Percentiles rank a stretch among this genome's conserved stretches.
These are phyloP conservation scores for Stercorarius parasiticus DNA, from an alignment of 2,113 vertebrate species.

Conservation along the genomic window DNA sequence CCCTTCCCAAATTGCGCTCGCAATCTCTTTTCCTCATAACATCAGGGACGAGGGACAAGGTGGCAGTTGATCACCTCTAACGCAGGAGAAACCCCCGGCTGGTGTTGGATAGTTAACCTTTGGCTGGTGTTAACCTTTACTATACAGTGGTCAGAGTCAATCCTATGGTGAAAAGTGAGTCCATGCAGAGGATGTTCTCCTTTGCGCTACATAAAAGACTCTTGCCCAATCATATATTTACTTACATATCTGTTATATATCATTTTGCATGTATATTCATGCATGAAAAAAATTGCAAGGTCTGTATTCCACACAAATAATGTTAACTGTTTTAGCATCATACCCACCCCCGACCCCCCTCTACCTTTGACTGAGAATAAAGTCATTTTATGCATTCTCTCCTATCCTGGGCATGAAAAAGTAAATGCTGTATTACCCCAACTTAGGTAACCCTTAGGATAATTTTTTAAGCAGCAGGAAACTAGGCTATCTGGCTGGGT, in stretches of 20 bases:
- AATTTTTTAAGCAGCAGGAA: slow-evolving; percentile 97
- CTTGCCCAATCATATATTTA: background rate
- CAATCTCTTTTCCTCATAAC: background rate
- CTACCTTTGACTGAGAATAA: slow-evolving; percentile 29
- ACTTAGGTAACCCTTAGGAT: slow-evolving; percentile 89
- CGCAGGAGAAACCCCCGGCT: background rate
- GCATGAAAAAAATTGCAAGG: background rate
- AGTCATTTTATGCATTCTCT: slow-evolving; percentile 60
- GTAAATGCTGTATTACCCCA: slow-evolving; percentile 79
- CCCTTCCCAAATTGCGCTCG: background rate
- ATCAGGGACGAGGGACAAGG: background rate
- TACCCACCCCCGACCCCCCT: rapidly evolving
- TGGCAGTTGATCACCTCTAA: background rate
- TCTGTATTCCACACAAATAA: background rate
- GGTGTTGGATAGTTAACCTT: background rate
- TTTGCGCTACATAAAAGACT: background rate
- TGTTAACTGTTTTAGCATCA: background rate
- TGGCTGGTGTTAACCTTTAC: background rate
- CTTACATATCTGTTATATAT: background rate
- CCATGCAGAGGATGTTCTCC: background rate
- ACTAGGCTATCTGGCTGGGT: slow-evolving; percentile 94
- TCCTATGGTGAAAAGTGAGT: background rate
- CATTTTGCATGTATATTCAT: background rate
- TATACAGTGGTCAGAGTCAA: background rate
- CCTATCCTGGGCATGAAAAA: slow-evolving; percentile 73